Evolutionary conservation across 2,797 vertebrate genomes (phyloP).

Genomic region (Martes flavigula): DNA sequence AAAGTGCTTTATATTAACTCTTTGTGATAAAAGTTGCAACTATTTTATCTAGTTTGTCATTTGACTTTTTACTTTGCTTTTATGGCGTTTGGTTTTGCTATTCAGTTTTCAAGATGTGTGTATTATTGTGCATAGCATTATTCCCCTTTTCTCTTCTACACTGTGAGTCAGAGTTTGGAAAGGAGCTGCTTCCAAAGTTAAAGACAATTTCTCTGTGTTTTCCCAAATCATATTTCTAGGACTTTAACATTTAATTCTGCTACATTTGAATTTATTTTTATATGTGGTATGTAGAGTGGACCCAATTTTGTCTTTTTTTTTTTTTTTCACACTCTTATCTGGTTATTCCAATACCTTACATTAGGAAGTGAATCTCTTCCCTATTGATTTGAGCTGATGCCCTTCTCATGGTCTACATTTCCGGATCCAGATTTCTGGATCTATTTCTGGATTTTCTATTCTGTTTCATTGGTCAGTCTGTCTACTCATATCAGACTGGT

Average conservation of each 20-base stretch:
- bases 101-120: background rate
- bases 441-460: background rate
- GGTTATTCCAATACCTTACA: background rate
- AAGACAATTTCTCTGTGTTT: background rate
- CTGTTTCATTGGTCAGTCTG: background rate
- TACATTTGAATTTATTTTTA: background rate
- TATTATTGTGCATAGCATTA: background rate
- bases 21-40: background rate
- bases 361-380: background rate
- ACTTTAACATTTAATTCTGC: background rate
- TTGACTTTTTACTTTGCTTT: background rate
- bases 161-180: background rate
- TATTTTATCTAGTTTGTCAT: background rate
- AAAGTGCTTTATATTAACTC: background rate
- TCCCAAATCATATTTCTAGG: background rate
- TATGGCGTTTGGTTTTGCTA: background rate
- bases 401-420: background rate
- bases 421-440: background rate
- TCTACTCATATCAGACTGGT: background rate
- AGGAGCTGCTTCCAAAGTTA: background rate
- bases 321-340: background rate
- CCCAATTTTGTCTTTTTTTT: background rate
- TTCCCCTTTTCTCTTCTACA: background rate
- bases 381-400: background rate
- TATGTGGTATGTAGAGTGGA: background rate